Base-by-base conservation (phyloP, 2,797 vertebrate genomes). In the Dromococcyx pavoninus region DNA sequence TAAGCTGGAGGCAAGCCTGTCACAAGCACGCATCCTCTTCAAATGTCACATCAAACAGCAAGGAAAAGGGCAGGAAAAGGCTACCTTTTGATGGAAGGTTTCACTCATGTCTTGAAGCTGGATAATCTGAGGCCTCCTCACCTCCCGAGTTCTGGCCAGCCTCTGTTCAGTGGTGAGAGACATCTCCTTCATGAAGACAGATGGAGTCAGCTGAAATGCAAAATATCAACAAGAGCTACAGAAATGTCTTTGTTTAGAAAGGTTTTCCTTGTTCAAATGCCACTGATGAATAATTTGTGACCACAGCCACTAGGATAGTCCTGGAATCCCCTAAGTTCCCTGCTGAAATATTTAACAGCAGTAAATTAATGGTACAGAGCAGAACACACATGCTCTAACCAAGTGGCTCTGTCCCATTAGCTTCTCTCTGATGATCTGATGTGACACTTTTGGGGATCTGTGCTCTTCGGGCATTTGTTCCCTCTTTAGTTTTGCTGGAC, bases 131-230 rank as follows among this genome's bases (percentile, higher is more conserved):
- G 98, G 98, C 3, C 74, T 97, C 64, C 97, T 97, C 80, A 97
- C 96, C 80, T 98, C 82, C 10, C 30, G 91, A 24, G 96, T 98
- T 83, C 92, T 98, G 48, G 97, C 97, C 94, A 98, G 87, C 74
- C 96, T 98, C 95, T 99, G 98, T 93, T 98, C 97, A 5, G 98
- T 98, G 33, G 97, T 98, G 41, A 98, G 98, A 73, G 98, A 97
- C 98, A 98, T 98, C 97, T 99, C 98, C 92, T 98, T 98, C 86
- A 98, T 95, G 90, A 98, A 99, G 84, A 97, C 98, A 48, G 99
- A 99, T 65, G 98, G 99, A 71, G 96, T 98, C 88, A 99, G 87
- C 99, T 99, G 97, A 83, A 98, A 98, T 69, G 41, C 76, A 95
- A 96, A 91, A 94, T 15, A n/a, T 21, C 64, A 69, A 33, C 41